Evolutionary conservation across 2,888 invertebrate species (phyloP).

Genomic region (Drosophila meridiana): DNA sequence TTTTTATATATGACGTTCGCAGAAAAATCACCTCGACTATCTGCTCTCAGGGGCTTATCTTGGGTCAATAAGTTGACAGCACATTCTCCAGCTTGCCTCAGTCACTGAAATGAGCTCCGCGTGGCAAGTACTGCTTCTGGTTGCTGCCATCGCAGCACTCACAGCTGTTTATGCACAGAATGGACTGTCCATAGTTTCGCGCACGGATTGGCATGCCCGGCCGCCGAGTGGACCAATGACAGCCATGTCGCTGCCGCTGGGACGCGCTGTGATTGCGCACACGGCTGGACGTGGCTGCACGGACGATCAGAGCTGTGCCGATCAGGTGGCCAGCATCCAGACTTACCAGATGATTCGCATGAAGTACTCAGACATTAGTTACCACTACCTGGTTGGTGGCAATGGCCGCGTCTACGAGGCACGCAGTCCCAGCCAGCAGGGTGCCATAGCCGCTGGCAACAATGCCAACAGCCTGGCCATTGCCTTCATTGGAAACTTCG

Average conservation of each 20-base stretch:
- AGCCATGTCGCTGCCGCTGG: conserved; percentile 85
- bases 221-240: conserved; percentile 84
- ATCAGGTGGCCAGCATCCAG: conserved; percentile 87
- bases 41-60: conserved; percentile 47
- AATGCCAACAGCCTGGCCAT: conserved; percentile 89
- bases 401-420: conserved; percentile 91
- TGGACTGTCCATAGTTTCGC: conserved; percentile 85
- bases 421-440: conserved; percentile 89
- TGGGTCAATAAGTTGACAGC: conserved; percentile 49
- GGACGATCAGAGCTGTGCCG: conserved; percentile 85
- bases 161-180: conserved; percentile 23
- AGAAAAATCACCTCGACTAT: conserved; percentile 41
- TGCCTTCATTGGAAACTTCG: conserved; percentile 90
- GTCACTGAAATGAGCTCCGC: conserved; percentile 54
- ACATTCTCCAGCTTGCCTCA: conserved; percentile 24
- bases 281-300: conserved; percentile 88
- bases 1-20: conserved; percentile 21
- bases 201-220: conserved; percentile 89
- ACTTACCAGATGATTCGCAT: conserved; percentile 88
- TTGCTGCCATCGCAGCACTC: conserved; percentile 12
- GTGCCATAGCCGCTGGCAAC: conserved; percentile 89
- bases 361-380: conserved; percentile 89
- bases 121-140: conserved; percentile 15
- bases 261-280: conserved; percentile 87
- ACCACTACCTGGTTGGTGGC: conserved; percentile 92